Base-by-base conservation (phyloP, 1,140 invertebrate genomes). In the Triops cancriformis region DNA sequence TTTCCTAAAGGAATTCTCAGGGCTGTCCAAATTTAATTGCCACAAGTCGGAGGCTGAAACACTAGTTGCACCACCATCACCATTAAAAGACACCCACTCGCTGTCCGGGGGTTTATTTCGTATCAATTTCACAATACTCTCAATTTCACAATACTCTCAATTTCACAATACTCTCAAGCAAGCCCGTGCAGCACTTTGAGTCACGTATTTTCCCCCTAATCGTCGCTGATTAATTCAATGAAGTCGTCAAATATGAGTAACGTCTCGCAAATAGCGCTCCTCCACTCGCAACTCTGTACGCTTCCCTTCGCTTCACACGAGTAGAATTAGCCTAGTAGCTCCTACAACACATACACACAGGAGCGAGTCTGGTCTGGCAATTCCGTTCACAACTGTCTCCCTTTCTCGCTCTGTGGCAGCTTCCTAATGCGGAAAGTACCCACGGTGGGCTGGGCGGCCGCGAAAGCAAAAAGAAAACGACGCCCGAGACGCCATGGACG, bases 21-120 rank as follows among this genome's bases (percentile, higher is more conserved):
- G 31, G n/a, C n/a, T 37, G 31, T 37, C 7, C 31, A 7, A 4
- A 37, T 37, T 37, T 37, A 37, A 37, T 72, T 72, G 72, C 2
- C n/a, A 72, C 72, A 23, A 64, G 10, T 64, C 18, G 18, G 51
- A 64, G 18, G 51, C 14, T 64, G n/a, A 23, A 23, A 64, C 51
- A 64, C 51, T 64, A 64, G 51, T 64, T 64, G 51, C 51, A 64
- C 51, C 51, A 64, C 51, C 51, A 64, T 64, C 51, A 64, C 51
- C 18, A 23, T 64, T n/a, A 64, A n/a, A n/a, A 7, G 18, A 18
- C 51, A 64, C 51, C 51, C 51, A 64, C 51, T 37, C n/a, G 51
- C 10, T 64, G 14, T 64, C 51, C 18, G 51, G 7, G 51, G n/a
- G n/a, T n/a, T 64, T 64, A 64, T 6, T 37, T 37, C 14, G 51